phyloP scores from a whole-genome alignment of 2,113 vertebrate genomes.

The Scatophagus argus region DNA sequence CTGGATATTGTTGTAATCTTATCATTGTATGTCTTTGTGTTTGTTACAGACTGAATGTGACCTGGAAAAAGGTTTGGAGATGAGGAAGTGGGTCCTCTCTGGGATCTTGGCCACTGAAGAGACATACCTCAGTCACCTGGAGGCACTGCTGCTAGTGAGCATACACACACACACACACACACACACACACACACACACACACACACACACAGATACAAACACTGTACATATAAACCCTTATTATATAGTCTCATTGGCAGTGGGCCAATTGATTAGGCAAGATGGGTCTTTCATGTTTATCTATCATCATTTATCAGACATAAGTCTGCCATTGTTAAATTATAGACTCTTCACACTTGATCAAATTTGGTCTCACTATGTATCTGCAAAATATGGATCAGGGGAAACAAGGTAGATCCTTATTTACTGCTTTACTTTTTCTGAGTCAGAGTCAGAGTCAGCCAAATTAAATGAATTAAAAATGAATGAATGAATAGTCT shows the following conservation, averaged over 20 bases:
- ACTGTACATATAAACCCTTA: neutral
- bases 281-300: neutral
- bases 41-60: slow-evolving; percentile 91
- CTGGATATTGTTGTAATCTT: neutral
- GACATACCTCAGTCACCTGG: slow-evolving; percentile 95
- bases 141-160: slow-evolving; percentile 95
- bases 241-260: neutral
- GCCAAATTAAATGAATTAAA: too few relatives aligned
- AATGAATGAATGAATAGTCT: too few relatives aligned
- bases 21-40: slow-evolving; percentile 34
- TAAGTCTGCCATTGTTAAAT: neutral
- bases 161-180: slow-evolving; percentile 12
- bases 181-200: slow-evolving; percentile 2
- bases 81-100: slow-evolving; percentile 98
- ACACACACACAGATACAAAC: neutral
- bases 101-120: slow-evolving; percentile 97
- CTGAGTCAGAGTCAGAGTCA: too few relatives aligned
- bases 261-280: neutral
- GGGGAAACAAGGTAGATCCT: too few relatives aligned
- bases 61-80: slow-evolving; percentile 97
- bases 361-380: neutral
- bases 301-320: neutral
- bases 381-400: neutral
- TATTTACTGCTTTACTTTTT: too few relatives aligned
- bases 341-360: neutral